These are phyloP conservation scores for Silurus glanis DNA, from an alignment of 2,113 vertebrate species.

Conservation along the genomic window DNA sequence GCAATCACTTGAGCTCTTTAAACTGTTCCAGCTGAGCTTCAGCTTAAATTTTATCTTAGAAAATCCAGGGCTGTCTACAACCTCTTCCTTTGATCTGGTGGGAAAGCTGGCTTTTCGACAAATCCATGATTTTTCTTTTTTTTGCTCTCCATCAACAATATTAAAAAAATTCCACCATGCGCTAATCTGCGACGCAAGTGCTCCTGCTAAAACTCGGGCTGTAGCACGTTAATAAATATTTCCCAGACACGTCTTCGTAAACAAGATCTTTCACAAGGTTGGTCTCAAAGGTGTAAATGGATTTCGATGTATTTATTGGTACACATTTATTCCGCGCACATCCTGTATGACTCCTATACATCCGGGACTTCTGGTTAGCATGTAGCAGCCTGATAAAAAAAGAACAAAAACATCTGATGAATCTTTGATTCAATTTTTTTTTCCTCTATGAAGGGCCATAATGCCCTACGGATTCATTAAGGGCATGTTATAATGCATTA, in stretches of 20 bases:
- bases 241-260: constrained; percentile 40
- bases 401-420: too few species aligned
- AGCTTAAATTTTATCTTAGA: constrained; percentile 28
- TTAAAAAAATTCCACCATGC: constrained; percentile 34
- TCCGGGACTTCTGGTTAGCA: constrained; percentile 12
- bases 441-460: not conserved
- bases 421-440: too few species aligned
- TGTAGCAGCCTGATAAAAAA: not conserved
- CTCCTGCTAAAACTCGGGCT: constrained; percentile 19
- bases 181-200: constrained; percentile 42
- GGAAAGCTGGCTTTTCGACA: constrained; percentile 26
- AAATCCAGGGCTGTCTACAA: constrained; percentile 30
- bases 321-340: not conserved
- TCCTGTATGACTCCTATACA: constrained; percentile 5
- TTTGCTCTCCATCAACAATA: not conserved
- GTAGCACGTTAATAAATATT: constrained; percentile 42
- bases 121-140: not conserved
- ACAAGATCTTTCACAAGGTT: constrained; percentile 28
- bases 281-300: constrained; percentile 4
- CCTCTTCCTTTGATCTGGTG: constrained; percentile 45
- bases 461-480: not conserved
- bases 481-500: not conserved
- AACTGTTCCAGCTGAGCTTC: constrained; percentile 27
- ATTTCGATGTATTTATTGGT: not conserved
- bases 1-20: not conserved